Conservation (phyloP, 2,888 invertebrate genomes). For the Laothoe populi region DNA sequence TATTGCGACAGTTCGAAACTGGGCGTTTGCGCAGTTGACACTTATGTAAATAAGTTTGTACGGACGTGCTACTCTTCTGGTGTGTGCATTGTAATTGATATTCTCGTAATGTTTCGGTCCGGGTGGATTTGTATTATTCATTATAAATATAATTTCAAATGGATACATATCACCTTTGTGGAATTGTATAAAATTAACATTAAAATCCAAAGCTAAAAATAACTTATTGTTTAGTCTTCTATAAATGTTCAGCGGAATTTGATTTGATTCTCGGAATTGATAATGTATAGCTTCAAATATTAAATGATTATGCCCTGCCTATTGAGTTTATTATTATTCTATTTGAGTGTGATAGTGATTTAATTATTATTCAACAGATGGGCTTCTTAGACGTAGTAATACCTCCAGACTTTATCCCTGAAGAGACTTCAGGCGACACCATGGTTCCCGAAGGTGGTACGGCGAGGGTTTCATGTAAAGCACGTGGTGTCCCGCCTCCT, state of each 20-base stretch:
- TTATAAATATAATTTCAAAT: too few relatives aligned
- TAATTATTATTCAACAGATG: conserved; percentile 78
- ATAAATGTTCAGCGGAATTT: too few relatives aligned
- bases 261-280: too few relatives aligned
- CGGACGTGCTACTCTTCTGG: neutral
- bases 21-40: conserved; percentile 18
- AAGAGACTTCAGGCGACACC: conserved; percentile 92
- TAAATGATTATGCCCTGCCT: too few relatives aligned
- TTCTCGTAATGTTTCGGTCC: neutral
- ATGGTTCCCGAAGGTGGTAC: conserved; percentile 91
- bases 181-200: too few relatives aligned
- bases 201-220: too few relatives aligned
- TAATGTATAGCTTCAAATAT: too few relatives aligned
- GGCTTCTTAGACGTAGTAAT: conserved; percentile 92
- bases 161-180: too few relatives aligned
- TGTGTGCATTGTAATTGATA: conserved; percentile 9
- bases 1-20: conserved; percentile 24
- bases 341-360: too few relatives aligned
- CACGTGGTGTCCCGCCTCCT: conserved; percentile 90
- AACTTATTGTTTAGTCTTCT: too few relatives aligned
- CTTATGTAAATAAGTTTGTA: conserved; percentile 22
- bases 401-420: conserved; percentile 92
- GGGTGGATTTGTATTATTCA: neutral
- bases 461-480: conserved; percentile 86
- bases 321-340: too few relatives aligned